Evolutionary conservation across 2,113 vertebrate genomes (phyloP).

Genomic region (Syrrhaptes paradoxus): DNA sequence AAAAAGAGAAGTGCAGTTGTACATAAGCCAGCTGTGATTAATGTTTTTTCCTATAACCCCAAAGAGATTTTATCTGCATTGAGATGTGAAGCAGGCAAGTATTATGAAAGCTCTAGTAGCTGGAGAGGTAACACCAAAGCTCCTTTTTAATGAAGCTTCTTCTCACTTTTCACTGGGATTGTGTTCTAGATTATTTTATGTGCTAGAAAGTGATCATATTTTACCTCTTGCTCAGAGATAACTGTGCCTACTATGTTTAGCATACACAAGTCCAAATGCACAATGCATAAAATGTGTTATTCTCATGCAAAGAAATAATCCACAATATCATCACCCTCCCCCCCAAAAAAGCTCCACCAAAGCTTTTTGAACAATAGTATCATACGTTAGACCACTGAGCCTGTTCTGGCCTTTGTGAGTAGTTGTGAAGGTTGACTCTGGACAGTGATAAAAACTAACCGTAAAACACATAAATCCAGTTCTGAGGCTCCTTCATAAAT

Average conservation of each 20-base stretch:
- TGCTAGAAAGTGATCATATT: background rate
- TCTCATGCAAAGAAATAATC: background rate
- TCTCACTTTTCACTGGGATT: background rate
- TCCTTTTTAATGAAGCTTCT: background rate
- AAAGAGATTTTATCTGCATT: background rate
- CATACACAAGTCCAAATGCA: background rate
- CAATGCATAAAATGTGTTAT: background rate
- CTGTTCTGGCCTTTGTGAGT: background rate
- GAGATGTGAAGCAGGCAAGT: background rate
- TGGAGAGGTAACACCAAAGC: background rate
- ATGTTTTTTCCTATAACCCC: background rate
- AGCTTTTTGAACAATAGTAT: background rate
- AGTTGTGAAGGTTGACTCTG: background rate
- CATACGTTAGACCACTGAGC: background rate
- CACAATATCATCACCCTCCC: background rate
- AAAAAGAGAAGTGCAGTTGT: background rate
- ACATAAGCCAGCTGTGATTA: background rate
- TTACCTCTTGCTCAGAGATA: background rate
- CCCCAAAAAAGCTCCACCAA: fast-evolving
- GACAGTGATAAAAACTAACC: background rate
- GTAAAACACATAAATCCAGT: background rate
- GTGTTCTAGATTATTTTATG: background rate
- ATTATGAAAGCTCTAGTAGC: background rate
- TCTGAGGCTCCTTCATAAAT: background rate
- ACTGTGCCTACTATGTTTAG: background rate